Evolutionary conservation across 2,888 invertebrate genomes (phyloP).

Genomic region (Cephus nigrinus): DNA sequence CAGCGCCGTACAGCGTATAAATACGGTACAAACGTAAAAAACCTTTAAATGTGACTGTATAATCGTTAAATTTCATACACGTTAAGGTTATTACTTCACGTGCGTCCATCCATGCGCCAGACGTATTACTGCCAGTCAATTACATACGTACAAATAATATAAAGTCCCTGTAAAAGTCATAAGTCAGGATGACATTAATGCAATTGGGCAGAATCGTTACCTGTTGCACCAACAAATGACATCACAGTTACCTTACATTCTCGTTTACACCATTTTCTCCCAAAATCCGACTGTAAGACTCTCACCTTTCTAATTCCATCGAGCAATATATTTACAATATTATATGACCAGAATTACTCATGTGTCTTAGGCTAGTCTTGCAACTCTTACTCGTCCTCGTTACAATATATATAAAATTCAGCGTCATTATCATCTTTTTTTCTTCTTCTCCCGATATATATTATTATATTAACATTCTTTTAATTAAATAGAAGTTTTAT

Average conservation of each 20-base stretch:
- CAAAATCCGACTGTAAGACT: background rate
- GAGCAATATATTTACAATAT: slow-evolving; percentile 40
- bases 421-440: slow-evolving; percentile 42
- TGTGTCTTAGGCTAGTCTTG: slow-evolving; percentile 54
- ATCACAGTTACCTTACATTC: background rate
- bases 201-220: background rate
- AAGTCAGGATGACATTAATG: background rate
- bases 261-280: background rate
- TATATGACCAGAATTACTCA: slow-evolving; percentile 62
- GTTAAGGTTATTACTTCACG: slow-evolving; percentile 16
- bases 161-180: background rate
- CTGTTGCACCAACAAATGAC: background rate
- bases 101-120: slow-evolving; percentile 15
- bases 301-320: background rate
- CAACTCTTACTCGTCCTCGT: slow-evolving; percentile 41
- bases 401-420: slow-evolving; percentile 46
- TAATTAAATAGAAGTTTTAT: slow-evolving; percentile 58
- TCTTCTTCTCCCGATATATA: slow-evolving; percentile 29
- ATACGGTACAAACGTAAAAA: slow-evolving; percentile 63
- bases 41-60: slow-evolving; percentile 56
- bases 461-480: slow-evolving; percentile 53
- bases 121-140: slow-evolving; percentile 17
- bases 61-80: slow-evolving; percentile 34
- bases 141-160: slow-evolving; percentile 10
- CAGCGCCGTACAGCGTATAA: slow-evolving; percentile 57